Conservation (phyloP, 2,888 invertebrate species). For the Drosophila antonietae region DNA sequence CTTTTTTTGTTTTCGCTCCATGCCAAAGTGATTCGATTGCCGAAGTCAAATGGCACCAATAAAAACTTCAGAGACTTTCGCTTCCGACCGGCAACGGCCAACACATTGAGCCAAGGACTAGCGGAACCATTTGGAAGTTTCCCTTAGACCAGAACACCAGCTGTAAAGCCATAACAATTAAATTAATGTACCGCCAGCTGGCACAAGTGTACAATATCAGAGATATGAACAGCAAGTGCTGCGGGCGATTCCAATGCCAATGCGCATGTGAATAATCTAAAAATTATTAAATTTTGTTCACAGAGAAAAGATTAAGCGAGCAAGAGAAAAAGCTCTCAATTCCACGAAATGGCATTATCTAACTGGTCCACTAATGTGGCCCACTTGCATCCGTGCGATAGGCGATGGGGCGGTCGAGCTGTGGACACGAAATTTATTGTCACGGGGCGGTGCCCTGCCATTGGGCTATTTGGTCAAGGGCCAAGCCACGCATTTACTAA, state of each 20-base stretch:
- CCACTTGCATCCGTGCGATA: conserved; percentile 24
- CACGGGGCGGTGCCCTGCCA: conserved; percentile 53
- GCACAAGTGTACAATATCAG: conserved; percentile 36
- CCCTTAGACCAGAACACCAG: conserved; percentile 20
- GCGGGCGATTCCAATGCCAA: background rate
- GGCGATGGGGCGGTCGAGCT: conserved; percentile 47
- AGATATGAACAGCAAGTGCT: conserved; percentile 34
- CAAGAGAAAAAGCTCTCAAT: background rate
- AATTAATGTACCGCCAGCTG: conserved; percentile 57
- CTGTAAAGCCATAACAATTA: conserved; percentile 61
- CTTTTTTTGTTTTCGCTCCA: conserved; percentile 28
- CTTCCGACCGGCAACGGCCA: conserved; percentile 39
- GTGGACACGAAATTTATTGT: conserved; percentile 59
- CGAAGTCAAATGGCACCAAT: conserved; percentile 67
- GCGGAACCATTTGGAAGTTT: conserved; percentile 45
- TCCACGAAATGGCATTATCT: conserved; percentile 2
- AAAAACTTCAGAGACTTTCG: conserved; percentile 64
- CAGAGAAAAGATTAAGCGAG: background rate
- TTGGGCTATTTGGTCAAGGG: conserved; percentile 38
- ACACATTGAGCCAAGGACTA: conserved; percentile 43
- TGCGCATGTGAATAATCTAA: conserved; percentile 12
- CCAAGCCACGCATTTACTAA: conserved; percentile 12
- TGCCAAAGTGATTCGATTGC: conserved; percentile 66
- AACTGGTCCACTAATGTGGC: conserved; percentile 25
- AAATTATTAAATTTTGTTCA: conserved; percentile 15